A percentile compares a stretch with the other conserved stretches of the same genome.
Conservation (phyloP, 2,113 vertebrate genomes). For the Sigmodon hispidus region DNA sequence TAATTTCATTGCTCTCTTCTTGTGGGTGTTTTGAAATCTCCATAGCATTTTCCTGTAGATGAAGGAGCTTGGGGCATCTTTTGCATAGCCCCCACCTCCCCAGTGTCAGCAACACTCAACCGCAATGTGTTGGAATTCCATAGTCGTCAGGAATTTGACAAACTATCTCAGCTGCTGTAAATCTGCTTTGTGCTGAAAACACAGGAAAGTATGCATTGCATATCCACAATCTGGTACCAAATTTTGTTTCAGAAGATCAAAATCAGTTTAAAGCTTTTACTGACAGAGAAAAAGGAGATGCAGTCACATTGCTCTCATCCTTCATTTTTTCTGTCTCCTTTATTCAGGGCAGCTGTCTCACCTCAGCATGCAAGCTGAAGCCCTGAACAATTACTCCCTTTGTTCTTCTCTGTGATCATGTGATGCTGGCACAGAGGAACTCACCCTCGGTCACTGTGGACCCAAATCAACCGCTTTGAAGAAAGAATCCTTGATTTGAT, state of each 20-base stretch:
- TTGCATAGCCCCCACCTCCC: too few relatives aligned
- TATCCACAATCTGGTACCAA: not conserved
- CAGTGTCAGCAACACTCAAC: not conserved
- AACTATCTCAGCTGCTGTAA: slow-evolving; percentile 59
- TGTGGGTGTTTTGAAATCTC: slow-evolving; percentile 41
- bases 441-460: not conserved
- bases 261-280: slow-evolving; percentile 43
- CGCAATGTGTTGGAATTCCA: not conserved
- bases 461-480: not conserved
- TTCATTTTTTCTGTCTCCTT: not conserved
- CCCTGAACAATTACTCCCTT: not conserved
- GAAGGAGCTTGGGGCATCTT: not conserved
- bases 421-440: not conserved
- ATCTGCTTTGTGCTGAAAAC: slow-evolving; percentile 55
- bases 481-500: not conserved
- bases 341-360: not conserved
- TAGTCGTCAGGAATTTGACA: slow-evolving; percentile 58
- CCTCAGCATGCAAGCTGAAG: not conserved
- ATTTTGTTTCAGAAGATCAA: slow-evolving; percentile 66
- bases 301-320: not conserved
- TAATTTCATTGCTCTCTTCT: not conserved
- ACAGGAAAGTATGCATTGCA: not conserved
- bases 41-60: slow-evolving; percentile 19
- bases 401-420: not conserved
- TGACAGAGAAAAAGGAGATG: not conserved